A percentile compares a stretch with the other conserved stretches of the same genome.
Conservation (phyloP, 2,113 vertebrate genomes). For the Climacteris rufus region DNA sequence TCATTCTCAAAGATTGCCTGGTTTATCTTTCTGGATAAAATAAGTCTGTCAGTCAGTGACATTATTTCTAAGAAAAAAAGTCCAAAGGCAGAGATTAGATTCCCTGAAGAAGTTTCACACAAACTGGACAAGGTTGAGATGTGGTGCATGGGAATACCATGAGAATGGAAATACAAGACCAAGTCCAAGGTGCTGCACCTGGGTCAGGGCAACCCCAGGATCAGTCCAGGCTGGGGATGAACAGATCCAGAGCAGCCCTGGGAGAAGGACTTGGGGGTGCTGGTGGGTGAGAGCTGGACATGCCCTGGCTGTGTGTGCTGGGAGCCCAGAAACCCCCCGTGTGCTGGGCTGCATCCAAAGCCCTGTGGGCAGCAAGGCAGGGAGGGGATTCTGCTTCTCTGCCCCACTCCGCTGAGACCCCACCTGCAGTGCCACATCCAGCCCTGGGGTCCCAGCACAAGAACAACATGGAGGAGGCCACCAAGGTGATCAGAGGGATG, state of each 20-base stretch:
- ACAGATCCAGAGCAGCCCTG: background rate
- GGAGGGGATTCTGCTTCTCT: background rate
- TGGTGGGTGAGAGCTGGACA: background rate
- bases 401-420: background rate
- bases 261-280: background rate
- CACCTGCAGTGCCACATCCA: background rate
- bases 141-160: background rate
- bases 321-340: background rate
- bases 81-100: background rate
- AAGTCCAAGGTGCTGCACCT: background rate
- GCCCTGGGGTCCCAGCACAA: background rate
- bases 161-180: background rate
- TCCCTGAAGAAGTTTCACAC: background rate
- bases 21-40: background rate
- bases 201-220: rapidly evolving
- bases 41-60: background rate
- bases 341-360: background rate
- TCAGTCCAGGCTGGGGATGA: background rate
- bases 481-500: background rate
- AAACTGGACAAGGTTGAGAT: background rate
- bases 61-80: background rate
- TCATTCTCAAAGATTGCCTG: background rate
- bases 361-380: background rate
- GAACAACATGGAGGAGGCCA: background rate
- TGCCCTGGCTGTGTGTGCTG: background rate